Conservation (phyloP, 2,888 invertebrate genomes). For the Hydroisotoma schaefferi region DNA sequence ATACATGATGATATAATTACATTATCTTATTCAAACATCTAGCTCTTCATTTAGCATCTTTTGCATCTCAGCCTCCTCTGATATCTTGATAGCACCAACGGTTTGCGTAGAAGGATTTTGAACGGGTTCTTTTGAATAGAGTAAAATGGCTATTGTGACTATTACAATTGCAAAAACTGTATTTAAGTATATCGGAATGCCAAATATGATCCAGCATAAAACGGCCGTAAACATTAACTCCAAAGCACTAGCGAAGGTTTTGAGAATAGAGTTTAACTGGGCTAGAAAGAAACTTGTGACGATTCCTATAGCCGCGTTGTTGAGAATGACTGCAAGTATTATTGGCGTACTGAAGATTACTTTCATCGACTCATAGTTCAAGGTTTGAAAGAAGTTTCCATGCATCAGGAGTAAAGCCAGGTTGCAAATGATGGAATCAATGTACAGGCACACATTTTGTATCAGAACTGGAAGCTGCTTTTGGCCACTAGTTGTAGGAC, state of each 20-base stretch:
- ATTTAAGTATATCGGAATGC: constrained; percentile 76
- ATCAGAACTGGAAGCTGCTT: constrained; percentile 78
- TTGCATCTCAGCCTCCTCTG: constrained; percentile 33
- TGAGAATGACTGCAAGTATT: constrained; percentile 76
- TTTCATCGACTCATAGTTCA: constrained; percentile 54
- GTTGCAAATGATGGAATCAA: constrained; percentile 91
- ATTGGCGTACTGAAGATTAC: constrained; percentile 53
- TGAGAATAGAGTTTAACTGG: constrained; percentile 88
- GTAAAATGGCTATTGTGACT: constrained; percentile 75
- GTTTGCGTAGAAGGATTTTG: constrained; percentile 50
- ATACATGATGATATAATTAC: too few relatives aligned
- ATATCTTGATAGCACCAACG: background rate
- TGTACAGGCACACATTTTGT: constrained; percentile 93
- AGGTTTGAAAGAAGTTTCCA: constrained; percentile 63
- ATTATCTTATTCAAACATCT: constrained; percentile 30
- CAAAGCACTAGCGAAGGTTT: constrained; percentile 91
- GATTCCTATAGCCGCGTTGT: constrained; percentile 87
- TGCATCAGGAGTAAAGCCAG: constrained; percentile 65
- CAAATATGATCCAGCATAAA: constrained; percentile 78
- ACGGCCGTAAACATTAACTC: constrained; percentile 87
- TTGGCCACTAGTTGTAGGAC: constrained; percentile 59
- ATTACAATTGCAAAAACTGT: constrained; percentile 76
- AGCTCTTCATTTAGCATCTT: constrained; percentile 41
- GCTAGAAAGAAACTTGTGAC: constrained; percentile 90
- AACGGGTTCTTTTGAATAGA: constrained; percentile 89